Evolutionary conservation across 2,888 invertebrate genomes (phyloP), one percentile per base, ranked within the genome.

Genomic region (Malthinus flaveolus): DNA sequence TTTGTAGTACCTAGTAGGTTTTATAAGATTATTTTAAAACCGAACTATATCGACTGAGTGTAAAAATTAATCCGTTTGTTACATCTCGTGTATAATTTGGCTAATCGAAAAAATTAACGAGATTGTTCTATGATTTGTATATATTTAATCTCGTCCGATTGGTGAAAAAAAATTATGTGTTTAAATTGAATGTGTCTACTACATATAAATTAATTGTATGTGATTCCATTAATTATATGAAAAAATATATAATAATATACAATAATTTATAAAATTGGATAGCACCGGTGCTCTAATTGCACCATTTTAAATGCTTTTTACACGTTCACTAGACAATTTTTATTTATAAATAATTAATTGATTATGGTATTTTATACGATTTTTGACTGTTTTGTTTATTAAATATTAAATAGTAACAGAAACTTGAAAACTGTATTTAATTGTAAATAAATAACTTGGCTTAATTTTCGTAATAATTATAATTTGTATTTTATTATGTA

Each of bases 231-330:
- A 51, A 12, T 32, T 36, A 39, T 47, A 32, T 47, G 5, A 47
- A 32, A 49, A 49, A 23, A 10, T 15, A 45, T 45, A 23, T 23
- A 23, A 23, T 23, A n/a, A n/a, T n/a, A n/a, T n/a, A 23, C 5
- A 23, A 23, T 23, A 23, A 23, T 23, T 15, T 42, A 42, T 23
- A 42, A 42, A 42, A 15, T 42, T 42, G 39, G 23, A 15, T 42
- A 42, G 51, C 57, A 57, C 57, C 37, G 48, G 36, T 57, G 57
- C 52, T 57, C 57, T 52, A 52, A 42, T 45, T 48, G 47, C 34
- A 35, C 57, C 47, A 51, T 52, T 52, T 57, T 51, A 57, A 49
- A 47, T 33, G 56, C 56, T 57, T 57, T 55, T 50, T 57, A 52
- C 52, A 52, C 57, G 13, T 52, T 47, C 48, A 47, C 52, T 42